Evolutionary conservation across 1,140 invertebrate species (phyloP).

Genomic region (Mizuhopecten yessoensis): DNA sequence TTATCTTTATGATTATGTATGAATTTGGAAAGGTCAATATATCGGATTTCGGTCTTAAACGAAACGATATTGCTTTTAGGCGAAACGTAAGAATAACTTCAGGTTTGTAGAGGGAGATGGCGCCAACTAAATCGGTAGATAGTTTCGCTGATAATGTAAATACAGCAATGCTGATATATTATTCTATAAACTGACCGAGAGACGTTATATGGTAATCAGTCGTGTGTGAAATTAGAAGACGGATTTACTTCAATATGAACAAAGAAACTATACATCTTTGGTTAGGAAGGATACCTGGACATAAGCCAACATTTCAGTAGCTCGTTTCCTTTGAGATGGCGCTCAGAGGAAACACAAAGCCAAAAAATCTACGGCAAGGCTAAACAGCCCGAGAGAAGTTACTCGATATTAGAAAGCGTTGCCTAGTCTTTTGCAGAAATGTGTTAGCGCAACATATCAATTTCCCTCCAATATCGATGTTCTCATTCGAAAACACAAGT

Average conservation of each 20-base stretch:
- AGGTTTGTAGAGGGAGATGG: conserved; percentile 1
- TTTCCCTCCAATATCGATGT: not conserved
- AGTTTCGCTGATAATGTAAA: not conserved
- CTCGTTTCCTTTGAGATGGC: not conserved
- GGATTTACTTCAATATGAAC: not conserved
- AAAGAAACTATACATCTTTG: not conserved
- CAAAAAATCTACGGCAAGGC: not conserved
- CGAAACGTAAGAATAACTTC: conserved; percentile 1
- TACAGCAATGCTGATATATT: not conserved
- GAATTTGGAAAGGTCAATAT: conserved; percentile 33
- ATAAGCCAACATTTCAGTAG: not conserved
- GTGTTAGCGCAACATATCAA: not conserved
- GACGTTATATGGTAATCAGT: not conserved
- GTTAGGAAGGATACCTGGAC: not conserved
- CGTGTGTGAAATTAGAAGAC: not conserved
- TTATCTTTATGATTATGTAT: conserved; percentile 35
- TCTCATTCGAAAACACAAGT: no score
- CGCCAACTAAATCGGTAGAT: not conserved
- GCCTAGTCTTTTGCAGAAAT: not conserved
- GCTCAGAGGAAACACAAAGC: not conserved
- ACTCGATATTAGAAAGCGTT: not conserved
- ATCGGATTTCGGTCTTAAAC: conserved; percentile 32
- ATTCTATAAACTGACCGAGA: not conserved
- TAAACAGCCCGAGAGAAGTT: not conserved
- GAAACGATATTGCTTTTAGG: conserved; percentile 7